Evolutionary conservation across 2,888 invertebrate genomes (phyloP).

Genomic region (Minunthozetes semirufus): DNA sequence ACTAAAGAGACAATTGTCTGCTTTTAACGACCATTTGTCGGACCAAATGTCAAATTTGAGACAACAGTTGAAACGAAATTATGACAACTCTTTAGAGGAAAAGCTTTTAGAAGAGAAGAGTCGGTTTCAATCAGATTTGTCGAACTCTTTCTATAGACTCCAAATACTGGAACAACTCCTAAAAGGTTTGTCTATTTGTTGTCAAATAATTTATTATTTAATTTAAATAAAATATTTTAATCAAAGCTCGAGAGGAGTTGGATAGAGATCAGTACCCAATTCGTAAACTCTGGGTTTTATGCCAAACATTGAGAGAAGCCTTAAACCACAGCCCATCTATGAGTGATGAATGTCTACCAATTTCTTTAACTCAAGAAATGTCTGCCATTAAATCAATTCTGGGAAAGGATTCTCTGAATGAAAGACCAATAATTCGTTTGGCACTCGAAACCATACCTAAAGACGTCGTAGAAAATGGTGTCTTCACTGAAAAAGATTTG

Average conservation of each 20-base stretch:
- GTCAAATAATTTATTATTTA: constrained; percentile 12
- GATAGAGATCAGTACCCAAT: constrained; percentile 65
- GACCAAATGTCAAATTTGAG: constrained; percentile 61
- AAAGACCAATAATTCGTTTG: constrained; percentile 28
- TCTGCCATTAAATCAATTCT: constrained; percentile 66
- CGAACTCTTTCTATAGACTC: constrained; percentile 39
- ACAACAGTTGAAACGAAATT: constrained; percentile 54
- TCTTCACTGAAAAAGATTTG: constrained; percentile 78
- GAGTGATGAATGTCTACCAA: constrained; percentile 52
- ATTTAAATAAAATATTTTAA: neutral
- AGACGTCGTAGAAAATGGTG: constrained; percentile 69
- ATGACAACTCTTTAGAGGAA: constrained; percentile 56
- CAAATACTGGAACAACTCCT: constrained; percentile 39
- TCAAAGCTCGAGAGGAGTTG: constrained; percentile 49
- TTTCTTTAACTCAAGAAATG: constrained; percentile 63
- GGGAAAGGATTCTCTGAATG: constrained; percentile 52
- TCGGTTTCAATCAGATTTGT: constrained; percentile 61
- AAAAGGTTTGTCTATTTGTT: constrained; percentile 33
- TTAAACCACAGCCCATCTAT: constrained; percentile 59
- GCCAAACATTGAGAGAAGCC: constrained; percentile 73
- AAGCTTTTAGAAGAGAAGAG: constrained; percentile 60
- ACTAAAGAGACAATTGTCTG: constrained; percentile 73
- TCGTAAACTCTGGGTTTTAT: constrained; percentile 88
- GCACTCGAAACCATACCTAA: constrained; percentile 64
- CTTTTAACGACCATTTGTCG: constrained; percentile 71